Evolutionary conservation across 2,797 vertebrate genomes (phyloP).

Genomic region (Eremophila alpestris): DNA sequence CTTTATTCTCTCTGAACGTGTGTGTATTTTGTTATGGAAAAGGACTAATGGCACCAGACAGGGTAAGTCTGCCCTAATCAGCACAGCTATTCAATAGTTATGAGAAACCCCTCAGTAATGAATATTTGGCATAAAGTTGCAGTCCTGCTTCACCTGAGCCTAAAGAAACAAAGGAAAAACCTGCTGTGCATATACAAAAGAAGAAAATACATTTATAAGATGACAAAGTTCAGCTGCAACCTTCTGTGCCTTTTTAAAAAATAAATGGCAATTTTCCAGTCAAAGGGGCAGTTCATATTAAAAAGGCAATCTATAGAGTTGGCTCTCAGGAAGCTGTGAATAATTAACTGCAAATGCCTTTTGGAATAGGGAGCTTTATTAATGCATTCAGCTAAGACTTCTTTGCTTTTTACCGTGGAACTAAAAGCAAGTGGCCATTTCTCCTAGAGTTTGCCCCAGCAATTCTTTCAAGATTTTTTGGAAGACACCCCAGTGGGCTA

Average conservation of each 20-base stretch:
- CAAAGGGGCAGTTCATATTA: neutral
- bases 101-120: neutral
- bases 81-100: conserved; percentile 40
- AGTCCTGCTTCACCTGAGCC: conserved; percentile 40
- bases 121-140: conserved; percentile 40
- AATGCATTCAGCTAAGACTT: neutral
- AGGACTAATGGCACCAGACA: conserved; percentile 33
- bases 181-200: neutral
- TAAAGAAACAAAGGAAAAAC: conserved; percentile 12
- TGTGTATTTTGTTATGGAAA: conserved; percentile 22
- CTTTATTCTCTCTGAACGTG: neutral
- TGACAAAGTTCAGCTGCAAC: neutral
- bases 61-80: conserved; percentile 33
- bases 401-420: neutral
- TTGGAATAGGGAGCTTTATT: neutral
- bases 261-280: conserved; percentile 12
- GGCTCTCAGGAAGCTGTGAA: neutral
- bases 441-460: neutral
- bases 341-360: neutral
- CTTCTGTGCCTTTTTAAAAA: neutral
- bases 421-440: neutral
- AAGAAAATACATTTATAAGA: conserved; percentile 40
- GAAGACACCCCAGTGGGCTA: neutral
- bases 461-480: neutral
- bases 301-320: neutral